Evolutionary conservation across 2,888 invertebrate species (phyloP).

Genomic region (Panzeria rudis): DNA sequence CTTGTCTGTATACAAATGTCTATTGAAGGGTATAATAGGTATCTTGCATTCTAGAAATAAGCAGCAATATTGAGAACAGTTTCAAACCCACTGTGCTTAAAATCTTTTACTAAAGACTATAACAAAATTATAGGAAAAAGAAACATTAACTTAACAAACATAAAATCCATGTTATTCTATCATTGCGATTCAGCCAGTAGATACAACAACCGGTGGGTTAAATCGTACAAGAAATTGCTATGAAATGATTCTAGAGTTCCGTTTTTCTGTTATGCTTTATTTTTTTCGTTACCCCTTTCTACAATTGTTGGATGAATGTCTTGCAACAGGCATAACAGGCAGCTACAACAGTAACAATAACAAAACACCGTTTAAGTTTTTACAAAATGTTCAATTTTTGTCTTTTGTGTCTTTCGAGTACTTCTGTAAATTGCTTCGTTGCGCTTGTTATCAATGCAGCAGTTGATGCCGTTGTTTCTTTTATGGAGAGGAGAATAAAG

Average conservation of each 20-base stretch:
- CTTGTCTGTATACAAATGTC: no score
- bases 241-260: conserved; percentile 24
- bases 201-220: conserved; percentile 26
- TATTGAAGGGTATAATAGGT: no score
- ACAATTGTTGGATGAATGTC: conserved; percentile 10
- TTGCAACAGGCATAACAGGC: conserved; percentile 14
- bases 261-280: neutral
- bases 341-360: conserved; percentile 11
- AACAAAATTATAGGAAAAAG: neutral
- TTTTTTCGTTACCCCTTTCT: conserved; percentile 8
- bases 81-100: conserved; percentile 27
- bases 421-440: conserved; percentile 58
- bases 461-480: neutral
- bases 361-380: conserved; percentile 46
- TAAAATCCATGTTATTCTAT: conserved; percentile 16
- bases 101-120: neutral
- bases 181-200: neutral
- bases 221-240: conserved; percentile 32
- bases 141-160: conserved; percentile 51
- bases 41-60: no score
- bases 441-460: conserved; percentile 47
- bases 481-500: neutral
- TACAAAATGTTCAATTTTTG: conserved; percentile 52
- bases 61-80: conserved; percentile 22
- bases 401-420: conserved; percentile 14